Conservation (phyloP, 2,888 invertebrate species). For the Hipparchia sbordonii region DNA sequence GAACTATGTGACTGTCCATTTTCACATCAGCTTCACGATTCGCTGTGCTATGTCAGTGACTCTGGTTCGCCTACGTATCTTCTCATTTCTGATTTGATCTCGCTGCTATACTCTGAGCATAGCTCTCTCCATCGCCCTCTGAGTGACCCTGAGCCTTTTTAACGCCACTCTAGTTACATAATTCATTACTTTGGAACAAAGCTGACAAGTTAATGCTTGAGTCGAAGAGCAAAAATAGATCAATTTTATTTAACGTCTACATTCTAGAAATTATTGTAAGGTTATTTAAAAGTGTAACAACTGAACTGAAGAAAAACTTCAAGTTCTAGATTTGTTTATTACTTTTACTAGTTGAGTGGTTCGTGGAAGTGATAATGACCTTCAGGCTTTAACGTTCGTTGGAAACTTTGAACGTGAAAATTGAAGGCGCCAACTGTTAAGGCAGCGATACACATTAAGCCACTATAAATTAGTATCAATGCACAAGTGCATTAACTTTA, state of each 20-base stretch:
- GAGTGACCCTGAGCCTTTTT: no score
- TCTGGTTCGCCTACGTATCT: no score
- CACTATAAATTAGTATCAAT: no score
- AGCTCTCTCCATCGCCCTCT: no score
- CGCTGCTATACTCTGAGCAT: no score
- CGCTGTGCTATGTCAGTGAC: no score
- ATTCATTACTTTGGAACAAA: no score
- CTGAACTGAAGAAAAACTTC: conserved; percentile 7
- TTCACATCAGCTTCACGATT: no score
- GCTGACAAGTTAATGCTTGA: not conserved
- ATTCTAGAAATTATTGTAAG: not conserved
- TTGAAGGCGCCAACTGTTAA: conserved; percentile 24
- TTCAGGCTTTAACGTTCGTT: conserved; percentile 13
- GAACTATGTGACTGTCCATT: no score
- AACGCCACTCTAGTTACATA: no score
- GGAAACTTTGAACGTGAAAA: conserved; percentile 21
- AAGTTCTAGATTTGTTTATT: conserved; percentile 9
- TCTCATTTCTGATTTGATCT: no score
- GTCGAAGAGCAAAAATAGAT: not conserved
- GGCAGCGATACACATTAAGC: not conserved
- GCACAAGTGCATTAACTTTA: no score
- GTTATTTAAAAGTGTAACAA: not conserved
- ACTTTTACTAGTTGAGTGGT: conserved; percentile 2
- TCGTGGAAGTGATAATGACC: conserved; percentile 28
- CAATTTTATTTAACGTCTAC: not conserved